Percentiles rank a stretch among this genome's conserved stretches.
phyloP scores from a whole-genome alignment of 2,888 invertebrate species.

The Ceramica pisi region DNA sequence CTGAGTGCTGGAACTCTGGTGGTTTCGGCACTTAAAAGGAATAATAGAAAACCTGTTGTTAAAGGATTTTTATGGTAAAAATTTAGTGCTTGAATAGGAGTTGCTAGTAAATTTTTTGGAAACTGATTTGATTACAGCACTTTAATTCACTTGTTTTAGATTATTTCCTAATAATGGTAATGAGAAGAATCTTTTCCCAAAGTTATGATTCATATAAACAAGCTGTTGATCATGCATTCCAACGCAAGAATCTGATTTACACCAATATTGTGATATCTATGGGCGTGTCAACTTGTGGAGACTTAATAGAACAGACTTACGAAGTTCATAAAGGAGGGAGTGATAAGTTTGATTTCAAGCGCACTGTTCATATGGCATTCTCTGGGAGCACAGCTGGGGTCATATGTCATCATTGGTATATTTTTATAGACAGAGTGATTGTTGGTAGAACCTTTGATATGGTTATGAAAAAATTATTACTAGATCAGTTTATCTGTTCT shows the following conservation, averaged over 20 bases:
- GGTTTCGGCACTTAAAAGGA: too few species aligned
- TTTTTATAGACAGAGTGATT: slow-evolving; percentile 93
- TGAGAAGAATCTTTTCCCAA: slow-evolving; percentile 78
- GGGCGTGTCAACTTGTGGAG: slow-evolving; percentile 94
- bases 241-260: slow-evolving; percentile 92
- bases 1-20: too few species aligned
- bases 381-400: slow-evolving; percentile 95
- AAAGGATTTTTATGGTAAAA: background rate
- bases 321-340: slow-evolving; percentile 92
- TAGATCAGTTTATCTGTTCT: slow-evolving; percentile 96
- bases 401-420: slow-evolving; percentile 97
- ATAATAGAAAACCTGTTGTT: background rate
- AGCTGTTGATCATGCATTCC: slow-evolving; percentile 86
- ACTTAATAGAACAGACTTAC: slow-evolving; percentile 95
- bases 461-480: slow-evolving; percentile 94
- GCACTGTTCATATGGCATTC: slow-evolving; percentile 94
- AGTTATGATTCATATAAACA: slow-evolving; percentile 74
- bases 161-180: slow-evolving; percentile 69
- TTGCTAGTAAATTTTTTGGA: slow-evolving; percentile 61
- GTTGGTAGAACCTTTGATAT: slow-evolving; percentile 92
- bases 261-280: slow-evolving; percentile 96
- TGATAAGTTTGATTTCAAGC: slow-evolving; percentile 89
- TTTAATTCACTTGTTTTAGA: slow-evolving; percentile 77
- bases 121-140: slow-evolving; percentile 60
- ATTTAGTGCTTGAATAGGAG: background rate